These are phyloP conservation scores for Mustela nigripes DNA, from an alignment of 2,113 vertebrate genomes.

Conservation along the genomic window DNA sequence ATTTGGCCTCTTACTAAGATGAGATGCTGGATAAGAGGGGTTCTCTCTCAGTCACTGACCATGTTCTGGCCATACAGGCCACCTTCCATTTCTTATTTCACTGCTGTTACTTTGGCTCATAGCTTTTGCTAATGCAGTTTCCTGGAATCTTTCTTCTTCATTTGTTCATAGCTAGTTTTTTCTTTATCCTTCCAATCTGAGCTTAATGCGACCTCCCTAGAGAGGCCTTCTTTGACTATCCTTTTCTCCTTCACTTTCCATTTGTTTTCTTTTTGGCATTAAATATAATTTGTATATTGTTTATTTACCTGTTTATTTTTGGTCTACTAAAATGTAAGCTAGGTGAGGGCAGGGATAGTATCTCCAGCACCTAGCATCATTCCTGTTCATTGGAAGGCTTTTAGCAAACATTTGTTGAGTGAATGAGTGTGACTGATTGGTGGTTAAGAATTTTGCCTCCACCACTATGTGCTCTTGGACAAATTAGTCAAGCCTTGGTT, in stretches of 20 bases:
- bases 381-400: neutral
- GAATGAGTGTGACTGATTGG: neutral
- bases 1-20: neutral
- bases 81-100: neutral
- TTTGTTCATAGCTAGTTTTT: neutral
- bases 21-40: neutral
- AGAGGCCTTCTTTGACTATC: neutral
- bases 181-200: neutral
- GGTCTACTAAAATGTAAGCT: neutral
- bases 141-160: neutral
- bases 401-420: neutral
- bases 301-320: neutral
- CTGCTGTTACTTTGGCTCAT: neutral
- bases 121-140: neutral
- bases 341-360: neutral
- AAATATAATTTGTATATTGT: neutral
- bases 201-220: neutral
- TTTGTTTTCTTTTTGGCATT: neutral
- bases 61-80: neutral
- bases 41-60: neutral
- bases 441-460: conserved; percentile 16
- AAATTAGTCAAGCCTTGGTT: neutral
- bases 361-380: neutral
- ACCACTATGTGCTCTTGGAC: neutral
- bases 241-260: neutral